Conservation (phyloP, 2,797 vertebrate genomes). For the Limnodromus scolopaceus region DNA sequence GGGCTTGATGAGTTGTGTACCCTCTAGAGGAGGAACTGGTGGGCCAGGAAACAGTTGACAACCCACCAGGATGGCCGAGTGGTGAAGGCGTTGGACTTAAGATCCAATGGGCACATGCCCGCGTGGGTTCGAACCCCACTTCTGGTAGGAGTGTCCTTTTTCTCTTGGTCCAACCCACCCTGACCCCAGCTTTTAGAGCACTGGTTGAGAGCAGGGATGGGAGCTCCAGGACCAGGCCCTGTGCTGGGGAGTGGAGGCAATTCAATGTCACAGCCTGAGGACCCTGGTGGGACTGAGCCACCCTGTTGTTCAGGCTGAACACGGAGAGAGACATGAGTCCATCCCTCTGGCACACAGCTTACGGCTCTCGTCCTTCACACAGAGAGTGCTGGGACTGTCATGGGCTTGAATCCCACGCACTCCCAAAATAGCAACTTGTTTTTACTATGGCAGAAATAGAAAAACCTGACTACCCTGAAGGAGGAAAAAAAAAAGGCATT, state of each 20-base stretch:
- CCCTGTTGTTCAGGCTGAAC: neutral
- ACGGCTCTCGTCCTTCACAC: neutral
- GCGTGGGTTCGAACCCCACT: constrained; percentile 75
- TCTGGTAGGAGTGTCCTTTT: constrained; percentile 52
- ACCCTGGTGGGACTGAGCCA: neutral
- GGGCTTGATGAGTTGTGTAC: neutral
- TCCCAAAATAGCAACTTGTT: constrained; percentile 27
- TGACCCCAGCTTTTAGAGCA: neutral
- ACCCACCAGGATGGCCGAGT: constrained; percentile 70
- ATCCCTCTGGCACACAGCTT: neutral
- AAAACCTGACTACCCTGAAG: constrained; percentile 1
- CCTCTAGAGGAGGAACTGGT: fast-evolving
- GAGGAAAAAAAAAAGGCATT: neutral
- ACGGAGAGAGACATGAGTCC: neutral
- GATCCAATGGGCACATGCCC: constrained; percentile 65
- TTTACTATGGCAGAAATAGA: neutral
- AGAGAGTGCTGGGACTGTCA: neutral
- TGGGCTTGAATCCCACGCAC: neutral
- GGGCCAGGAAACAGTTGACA: fast-evolving
- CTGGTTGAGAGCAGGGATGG: neutral
- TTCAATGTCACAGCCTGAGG: fast-evolving
- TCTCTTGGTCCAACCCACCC: neutral
- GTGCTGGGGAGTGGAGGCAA: fast-evolving
- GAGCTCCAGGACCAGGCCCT: neutral
- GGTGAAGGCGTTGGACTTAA: constrained; percentile 76